These are phyloP conservation scores for Nomada hirtipes DNA, from an alignment of 2,888 invertebrate genomes.

Conservation along the genomic window DNA sequence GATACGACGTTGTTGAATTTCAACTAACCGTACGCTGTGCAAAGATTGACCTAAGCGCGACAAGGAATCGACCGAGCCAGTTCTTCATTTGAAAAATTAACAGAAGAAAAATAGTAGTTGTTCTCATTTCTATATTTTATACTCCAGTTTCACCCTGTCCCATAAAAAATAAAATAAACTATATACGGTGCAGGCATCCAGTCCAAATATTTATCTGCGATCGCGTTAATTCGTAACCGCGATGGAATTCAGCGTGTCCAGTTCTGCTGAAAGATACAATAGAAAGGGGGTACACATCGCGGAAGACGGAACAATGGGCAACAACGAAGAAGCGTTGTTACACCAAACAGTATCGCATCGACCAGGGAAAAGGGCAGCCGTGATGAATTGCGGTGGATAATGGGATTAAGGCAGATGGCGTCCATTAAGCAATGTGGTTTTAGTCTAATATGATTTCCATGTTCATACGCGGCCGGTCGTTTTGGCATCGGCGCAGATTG, in stretches of 20 bases:
- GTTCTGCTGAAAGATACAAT: neutral
- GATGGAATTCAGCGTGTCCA: neutral
- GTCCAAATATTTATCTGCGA: neutral
- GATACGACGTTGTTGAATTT: neutral
- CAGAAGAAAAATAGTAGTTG: too few species aligned
- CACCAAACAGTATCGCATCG: constrained; percentile 48
- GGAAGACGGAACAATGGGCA: constrained; percentile 23
- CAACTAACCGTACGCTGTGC: too few species aligned
- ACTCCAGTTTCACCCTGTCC: too few species aligned
- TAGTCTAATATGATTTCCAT: constrained; percentile 70
- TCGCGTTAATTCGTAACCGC: neutral
- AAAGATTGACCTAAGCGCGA: too few species aligned
- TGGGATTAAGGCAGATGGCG: constrained; percentile 61
- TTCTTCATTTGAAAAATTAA: too few species aligned
- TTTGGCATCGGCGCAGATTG: constrained; percentile 68
- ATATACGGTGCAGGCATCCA: neutral
- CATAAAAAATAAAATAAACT: too few species aligned
- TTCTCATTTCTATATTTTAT: too few species aligned
- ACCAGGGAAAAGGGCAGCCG: constrained; percentile 26
- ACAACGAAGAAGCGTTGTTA: constrained; percentile 43
- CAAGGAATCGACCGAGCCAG: too few species aligned
- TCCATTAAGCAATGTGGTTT: constrained; percentile 68
- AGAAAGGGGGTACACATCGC: neutral
- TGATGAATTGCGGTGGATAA: constrained; percentile 57
- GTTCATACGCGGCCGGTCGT: constrained; percentile 53